phyloP scores from a whole-genome alignment of 2,113 vertebrate species.

The Oophaga pumilio region DNA sequence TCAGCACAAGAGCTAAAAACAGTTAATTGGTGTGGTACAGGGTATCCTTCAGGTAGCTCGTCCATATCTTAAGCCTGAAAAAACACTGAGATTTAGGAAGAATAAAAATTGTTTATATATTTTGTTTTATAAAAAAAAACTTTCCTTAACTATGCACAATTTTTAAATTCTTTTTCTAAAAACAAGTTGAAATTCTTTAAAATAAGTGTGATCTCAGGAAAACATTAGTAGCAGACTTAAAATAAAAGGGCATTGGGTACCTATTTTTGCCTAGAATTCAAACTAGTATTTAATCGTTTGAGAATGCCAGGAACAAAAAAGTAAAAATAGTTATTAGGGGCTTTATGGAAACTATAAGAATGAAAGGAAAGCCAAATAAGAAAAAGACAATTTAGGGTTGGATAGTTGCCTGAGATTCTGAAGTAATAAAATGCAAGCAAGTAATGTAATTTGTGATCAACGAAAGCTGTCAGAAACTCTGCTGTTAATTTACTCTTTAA shows the following conservation, averaged over 20 bases:
- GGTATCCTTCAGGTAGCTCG: no score
- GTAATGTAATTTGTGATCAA: conserved; percentile 54
- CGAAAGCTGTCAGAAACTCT: conserved; percentile 37
- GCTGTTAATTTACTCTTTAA: conserved; percentile 10
- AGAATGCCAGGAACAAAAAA: conserved; percentile 70
- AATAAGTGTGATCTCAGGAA: conserved; percentile 44
- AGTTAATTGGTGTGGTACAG: no score
- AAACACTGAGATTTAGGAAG: no score
- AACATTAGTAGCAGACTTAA: conserved; percentile 37
- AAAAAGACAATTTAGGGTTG: conserved; percentile 66
- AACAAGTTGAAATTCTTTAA: conserved; percentile 13
- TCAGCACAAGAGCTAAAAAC: no score
- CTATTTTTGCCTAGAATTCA: conserved; percentile 69
- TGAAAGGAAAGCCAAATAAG: conserved; percentile 66
- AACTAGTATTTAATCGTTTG: conserved; percentile 70
- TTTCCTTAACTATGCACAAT: neutral
- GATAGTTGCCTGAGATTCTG: conserved; percentile 61
- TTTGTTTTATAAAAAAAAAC: neutral
- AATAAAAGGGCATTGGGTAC: conserved; percentile 53
- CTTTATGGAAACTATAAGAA: conserved; percentile 73
- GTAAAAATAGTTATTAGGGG: conserved; percentile 73
- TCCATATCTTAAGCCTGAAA: no score
- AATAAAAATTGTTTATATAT: neutral
- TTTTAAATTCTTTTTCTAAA: neutral
- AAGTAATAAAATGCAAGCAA: conserved; percentile 65